Percentiles rank a stretch among this genome's conserved stretches.
Evolutionary conservation across 2,888 invertebrate species (phyloP).

Genomic region (Mayetiola destructor): DNA sequence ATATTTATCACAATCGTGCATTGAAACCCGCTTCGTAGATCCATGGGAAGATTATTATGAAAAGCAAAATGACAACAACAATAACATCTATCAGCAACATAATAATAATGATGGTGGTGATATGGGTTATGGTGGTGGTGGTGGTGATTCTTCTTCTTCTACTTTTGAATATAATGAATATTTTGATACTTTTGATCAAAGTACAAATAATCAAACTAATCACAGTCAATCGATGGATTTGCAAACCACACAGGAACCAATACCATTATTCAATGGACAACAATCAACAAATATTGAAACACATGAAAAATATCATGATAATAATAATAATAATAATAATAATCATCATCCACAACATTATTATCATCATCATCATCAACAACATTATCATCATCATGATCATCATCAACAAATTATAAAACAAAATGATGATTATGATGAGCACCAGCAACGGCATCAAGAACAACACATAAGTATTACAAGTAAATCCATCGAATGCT

Average conservation of each 20-base stretch:
- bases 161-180: not conserved
- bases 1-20: conserved; percentile 20
- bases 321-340: too few relatives aligned
- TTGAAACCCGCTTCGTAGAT: conserved; percentile 41
- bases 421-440: conserved; percentile 17
- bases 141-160: not conserved
- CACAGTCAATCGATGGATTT: too few relatives aligned
- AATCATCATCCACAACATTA: conserved; percentile 20
- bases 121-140: too few relatives aligned
- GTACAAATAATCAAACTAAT: not conserved
- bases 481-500: too few relatives aligned
- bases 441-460: conserved; percentile 20
- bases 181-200: not conserved
- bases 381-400: conserved; percentile 19
- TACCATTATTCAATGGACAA: too few relatives aligned
- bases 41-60: conserved; percentile 61
- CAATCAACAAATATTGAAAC: too few relatives aligned
- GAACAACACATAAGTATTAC: too few relatives aligned
- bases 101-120: too few relatives aligned
- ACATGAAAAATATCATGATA: too few relatives aligned
- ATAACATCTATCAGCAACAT: too few relatives aligned
- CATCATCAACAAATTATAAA: conserved; percentile 20
- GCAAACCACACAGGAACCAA: too few relatives aligned
- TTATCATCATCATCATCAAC: conserved; percentile 20
- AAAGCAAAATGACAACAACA: conserved; percentile 28